Percentiles rank a stretch among this genome's conserved stretches.
Evolutionary conservation across 2,888 invertebrate species (phyloP).

Genomic region (Aquatica leii): DNA sequence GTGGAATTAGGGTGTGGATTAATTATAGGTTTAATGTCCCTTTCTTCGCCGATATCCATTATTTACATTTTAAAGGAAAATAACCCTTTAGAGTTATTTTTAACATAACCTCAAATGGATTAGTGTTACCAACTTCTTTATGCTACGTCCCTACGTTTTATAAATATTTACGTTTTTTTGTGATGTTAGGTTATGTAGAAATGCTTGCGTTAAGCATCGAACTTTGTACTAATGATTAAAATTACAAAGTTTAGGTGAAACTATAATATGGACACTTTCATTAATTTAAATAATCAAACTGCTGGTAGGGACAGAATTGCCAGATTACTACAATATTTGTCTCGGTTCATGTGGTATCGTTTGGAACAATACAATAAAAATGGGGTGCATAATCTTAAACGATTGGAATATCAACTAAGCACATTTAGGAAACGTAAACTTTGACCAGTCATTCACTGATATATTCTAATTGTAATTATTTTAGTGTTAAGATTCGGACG

Average conservation of each 20-base stretch:
- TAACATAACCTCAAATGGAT: too few species aligned
- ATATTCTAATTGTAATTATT: conserved; percentile 43
- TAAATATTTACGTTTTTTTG: too few species aligned
- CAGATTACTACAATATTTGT: conserved; percentile 80
- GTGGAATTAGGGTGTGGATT: background rate
- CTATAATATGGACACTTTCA: conserved; percentile 58
- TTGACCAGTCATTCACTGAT: background rate
- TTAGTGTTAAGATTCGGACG: conserved; percentile 88
- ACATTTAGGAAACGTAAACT: conserved; percentile 84
- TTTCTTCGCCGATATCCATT: conserved; percentile 44
- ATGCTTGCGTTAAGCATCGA: background rate
- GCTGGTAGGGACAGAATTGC: conserved; percentile 63
- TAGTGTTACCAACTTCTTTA: too few species aligned
- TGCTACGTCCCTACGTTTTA: too few species aligned
- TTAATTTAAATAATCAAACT: conserved; percentile 63
- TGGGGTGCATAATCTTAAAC: conserved; percentile 78
- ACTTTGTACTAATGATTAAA: conserved; percentile 6
- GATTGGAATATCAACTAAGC: conserved; percentile 82
- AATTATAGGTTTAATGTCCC: conserved; percentile 50
- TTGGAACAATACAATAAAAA: conserved; percentile 71
- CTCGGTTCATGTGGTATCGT: conserved; percentile 81
- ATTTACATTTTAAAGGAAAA: background rate
- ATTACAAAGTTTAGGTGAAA: too few species aligned
- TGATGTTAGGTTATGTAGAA: too few species aligned
- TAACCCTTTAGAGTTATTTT: too few species aligned